Base-by-base conservation (phyloP, 1,140 invertebrate species). In the Apocrypta bakeri region DNA sequence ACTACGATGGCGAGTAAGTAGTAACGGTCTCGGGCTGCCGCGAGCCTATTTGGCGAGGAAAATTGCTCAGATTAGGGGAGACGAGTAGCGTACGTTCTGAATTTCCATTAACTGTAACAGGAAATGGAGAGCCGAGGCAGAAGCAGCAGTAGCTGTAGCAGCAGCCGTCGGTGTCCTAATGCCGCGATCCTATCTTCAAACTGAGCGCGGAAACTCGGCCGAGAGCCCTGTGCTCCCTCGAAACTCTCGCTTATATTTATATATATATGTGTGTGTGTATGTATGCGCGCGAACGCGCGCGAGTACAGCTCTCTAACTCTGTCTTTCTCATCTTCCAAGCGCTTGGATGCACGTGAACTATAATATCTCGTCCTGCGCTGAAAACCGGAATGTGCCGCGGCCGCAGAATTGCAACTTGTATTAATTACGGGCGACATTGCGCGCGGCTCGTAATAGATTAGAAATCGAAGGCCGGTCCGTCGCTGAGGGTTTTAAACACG, bases 361-460 rank as follows among this genome's bases (percentile, higher is more conserved):
- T 79, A 83, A 83, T 79, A 83, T 79, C 82, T 83, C 33, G 73
- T 75, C 64, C 90, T 88, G 88, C 86, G 88, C 85, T 89, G 89
- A 90, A 91, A 92, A 92, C 90, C 90, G 89, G 90, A 91, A 92
- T 92, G 86, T 87, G 85, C 14, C 0, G 4, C 27, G 84, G 84
- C 40, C 7, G 83, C 84, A 85, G 90, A 87, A 91, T 90, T 91
- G 90, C 89, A 91, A 91, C 88, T 92, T 91, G 91, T 92, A 91
- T 92, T 92, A 92, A 92, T 92, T 92, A 92, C 89, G 88, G 84
- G 85, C 88, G 90, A 92, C 90, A 91, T 92, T 88, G 90, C 85
- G 31, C 79, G 85, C 88, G 85, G 87, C 86, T 79, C 86, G 86
- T 69, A 84, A 75, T 84, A 91, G 91, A 92, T 92, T 91, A 90